phyloP scores from a whole-genome alignment of 2,888 invertebrate species.

The Limenitis camilla region DNA sequence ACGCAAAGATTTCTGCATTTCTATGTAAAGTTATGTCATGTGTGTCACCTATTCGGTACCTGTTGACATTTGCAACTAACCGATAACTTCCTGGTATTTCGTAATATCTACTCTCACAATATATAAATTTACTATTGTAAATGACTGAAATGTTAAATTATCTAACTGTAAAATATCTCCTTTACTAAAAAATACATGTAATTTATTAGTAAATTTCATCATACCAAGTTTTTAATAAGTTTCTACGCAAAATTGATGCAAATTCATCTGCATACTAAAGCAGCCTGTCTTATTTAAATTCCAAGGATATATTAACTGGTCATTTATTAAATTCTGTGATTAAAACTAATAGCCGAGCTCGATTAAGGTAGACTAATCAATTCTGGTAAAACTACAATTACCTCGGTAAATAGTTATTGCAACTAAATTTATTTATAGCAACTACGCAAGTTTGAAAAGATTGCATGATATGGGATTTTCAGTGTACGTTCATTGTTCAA shows the following conservation, averaged over 20 bases:
- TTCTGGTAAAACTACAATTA: too few relatives aligned
- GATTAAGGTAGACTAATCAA: not conserved
- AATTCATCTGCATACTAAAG: constrained; percentile 39
- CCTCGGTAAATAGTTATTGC: not conserved
- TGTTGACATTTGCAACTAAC: constrained; percentile 51
- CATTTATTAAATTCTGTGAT: not conserved
- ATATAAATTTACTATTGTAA: constrained; percentile 9
- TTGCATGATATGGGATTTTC: not conserved
- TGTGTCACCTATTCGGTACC: constrained; percentile 34
- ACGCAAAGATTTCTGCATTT: constrained; percentile 1
- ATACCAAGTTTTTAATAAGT: not conserved
- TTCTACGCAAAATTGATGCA: constrained; percentile 18
- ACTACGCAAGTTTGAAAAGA: not conserved
- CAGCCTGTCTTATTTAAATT: constrained; percentile 47
- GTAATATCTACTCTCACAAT: constrained; percentile 23
- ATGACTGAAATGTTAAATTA: too few relatives aligned
- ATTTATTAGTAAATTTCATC: not conserved
- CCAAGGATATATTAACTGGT: constrained; percentile 32
- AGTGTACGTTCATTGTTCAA: constrained; percentile 9
- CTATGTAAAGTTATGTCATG: constrained; percentile 48
- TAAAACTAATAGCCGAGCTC: too few relatives aligned
- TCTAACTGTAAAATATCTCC: too few relatives aligned
- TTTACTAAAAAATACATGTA: not conserved
- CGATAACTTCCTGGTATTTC: constrained; percentile 24
- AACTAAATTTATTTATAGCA: not conserved